Conservation (phyloP, 2,797 vertebrate genomes). For the Falco cherrug region DNA sequence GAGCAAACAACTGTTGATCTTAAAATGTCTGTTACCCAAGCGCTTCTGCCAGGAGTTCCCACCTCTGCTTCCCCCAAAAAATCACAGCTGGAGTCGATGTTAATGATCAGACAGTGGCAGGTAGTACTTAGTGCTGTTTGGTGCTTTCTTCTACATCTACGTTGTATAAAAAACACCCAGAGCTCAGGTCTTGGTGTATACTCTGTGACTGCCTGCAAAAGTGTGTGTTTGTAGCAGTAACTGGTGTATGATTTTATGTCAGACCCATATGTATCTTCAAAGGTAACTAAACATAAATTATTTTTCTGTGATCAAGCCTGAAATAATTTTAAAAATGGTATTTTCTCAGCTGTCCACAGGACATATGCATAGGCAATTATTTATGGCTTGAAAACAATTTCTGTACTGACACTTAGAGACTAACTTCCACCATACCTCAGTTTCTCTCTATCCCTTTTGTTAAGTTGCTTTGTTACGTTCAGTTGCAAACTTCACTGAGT, state of each 20-base stretch:
- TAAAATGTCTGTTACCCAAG: neutral
- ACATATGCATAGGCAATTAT: neutral
- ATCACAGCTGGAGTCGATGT: rapidly evolving
- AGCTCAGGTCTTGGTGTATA: neutral
- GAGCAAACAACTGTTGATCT: neutral
- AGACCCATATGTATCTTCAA: neutral
- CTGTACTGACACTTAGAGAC: neutral
- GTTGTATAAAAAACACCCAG: neutral
- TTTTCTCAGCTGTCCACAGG: neutral
- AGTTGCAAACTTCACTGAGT: neutral
- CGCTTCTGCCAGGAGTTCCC: neutral
- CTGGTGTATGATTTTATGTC: neutral
- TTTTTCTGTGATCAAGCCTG: neutral
- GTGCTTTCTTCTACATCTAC: neutral
- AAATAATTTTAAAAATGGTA: neutral
- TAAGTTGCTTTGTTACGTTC: neutral
- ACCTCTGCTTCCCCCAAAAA: neutral
- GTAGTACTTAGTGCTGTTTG: neutral
- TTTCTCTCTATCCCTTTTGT: neutral
- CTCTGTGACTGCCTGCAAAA: neutral
- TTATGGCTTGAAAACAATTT: neutral
- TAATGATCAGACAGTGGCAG: neutral
- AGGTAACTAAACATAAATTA: neutral
- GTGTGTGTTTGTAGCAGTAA: neutral
- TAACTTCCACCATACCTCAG: neutral